Percentiles rank a stretch among this genome's conserved stretches.
phyloP scores from a whole-genome alignment of 2,797 vertebrate species.

The Macropus fuliginosus region DNA sequence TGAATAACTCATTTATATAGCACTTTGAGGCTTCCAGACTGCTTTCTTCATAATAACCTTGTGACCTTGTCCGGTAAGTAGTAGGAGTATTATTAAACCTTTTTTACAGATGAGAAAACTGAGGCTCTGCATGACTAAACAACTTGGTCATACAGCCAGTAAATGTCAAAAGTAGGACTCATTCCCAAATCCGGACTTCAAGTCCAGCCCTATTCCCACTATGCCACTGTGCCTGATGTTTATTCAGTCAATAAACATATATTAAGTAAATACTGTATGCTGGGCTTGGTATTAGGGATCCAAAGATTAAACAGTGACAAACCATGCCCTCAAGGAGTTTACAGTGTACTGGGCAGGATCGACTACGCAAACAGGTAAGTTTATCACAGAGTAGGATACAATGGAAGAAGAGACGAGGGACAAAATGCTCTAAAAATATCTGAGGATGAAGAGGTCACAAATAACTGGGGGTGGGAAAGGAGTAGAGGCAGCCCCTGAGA shows the following conservation, averaged over 20 bases:
- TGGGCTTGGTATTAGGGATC: too few species aligned
- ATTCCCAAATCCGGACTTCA: neutral
- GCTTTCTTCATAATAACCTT: neutral
- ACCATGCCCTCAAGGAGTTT: neutral
- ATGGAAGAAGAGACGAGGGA: neutral
- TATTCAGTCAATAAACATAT: neutral
- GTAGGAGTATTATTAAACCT: neutral
- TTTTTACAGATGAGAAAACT: neutral
- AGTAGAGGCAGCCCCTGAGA: accelerated
- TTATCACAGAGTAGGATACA: neutral
- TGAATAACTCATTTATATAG: neutral
- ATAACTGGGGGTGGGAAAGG: neutral
- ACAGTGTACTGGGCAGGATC: neutral
- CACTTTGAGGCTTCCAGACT: neutral
- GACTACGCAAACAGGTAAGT: neutral
- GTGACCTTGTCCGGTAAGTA: neutral
- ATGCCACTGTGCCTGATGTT: neutral
- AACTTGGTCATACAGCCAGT: neutral
- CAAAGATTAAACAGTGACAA: neutral
- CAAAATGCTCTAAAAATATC: neutral
- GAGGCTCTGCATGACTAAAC: neutral
- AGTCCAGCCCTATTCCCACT: neutral
- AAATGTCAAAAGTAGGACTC: neutral
- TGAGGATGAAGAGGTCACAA: neutral
- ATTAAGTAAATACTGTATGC: too few species aligned